Base-by-base conservation (phyloP, 35 echinoderm and acorn worm genomes). In the Hemicentrotus pulcherrimus region DNA sequence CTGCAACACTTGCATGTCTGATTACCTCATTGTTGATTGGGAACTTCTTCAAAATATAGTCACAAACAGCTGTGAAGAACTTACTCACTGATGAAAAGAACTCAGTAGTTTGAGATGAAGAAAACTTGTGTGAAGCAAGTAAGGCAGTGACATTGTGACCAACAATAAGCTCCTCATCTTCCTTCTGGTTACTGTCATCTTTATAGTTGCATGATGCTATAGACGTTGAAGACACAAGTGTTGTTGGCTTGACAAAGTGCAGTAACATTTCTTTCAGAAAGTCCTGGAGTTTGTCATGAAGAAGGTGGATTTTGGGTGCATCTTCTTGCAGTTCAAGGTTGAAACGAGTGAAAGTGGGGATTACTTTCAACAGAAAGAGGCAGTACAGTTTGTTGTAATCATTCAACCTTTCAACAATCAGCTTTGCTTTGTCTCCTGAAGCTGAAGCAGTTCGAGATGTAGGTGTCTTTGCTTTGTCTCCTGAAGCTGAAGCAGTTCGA, bases 291-390 rank as follows among this genome's bases (percentile, higher is more conserved):
- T 95, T 96, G 24, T 91, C 47, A 65, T 94, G 48, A 0, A 96
- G 50, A 31, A 94, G 32, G 48, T 96, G 96, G 12, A 96, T 85
- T 94, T 96, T 88, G 9, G 96, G 96, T 59, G 94, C 96, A 4
- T 96, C 94, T 91, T 94, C 94, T 94, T 96, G 96, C 22, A 94
- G 86, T 48, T 96, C 94, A 28, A 95, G 31, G 87, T 96, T 95
- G 2, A 96, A 47, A 19, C 86, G 94, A 71, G 94, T 96, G 94
- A 95, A 96, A 2, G 94, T 58, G 60, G 96, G 94, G 55, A 96
- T 96, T 61, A 94, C 94, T 46, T 96, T 46, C 61, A 60, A 46
- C 30, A 96, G 41, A 86, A 96, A 95, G 15, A 96, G 15, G 60
- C 96, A 96, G 61, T 94, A 92, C 55, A 96, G 88, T 52, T 96